Percentiles rank a stretch among this genome's conserved stretches.
phyloP scores from a whole-genome alignment of 2,888 invertebrate species.

The Harpalus rufipes region DNA sequence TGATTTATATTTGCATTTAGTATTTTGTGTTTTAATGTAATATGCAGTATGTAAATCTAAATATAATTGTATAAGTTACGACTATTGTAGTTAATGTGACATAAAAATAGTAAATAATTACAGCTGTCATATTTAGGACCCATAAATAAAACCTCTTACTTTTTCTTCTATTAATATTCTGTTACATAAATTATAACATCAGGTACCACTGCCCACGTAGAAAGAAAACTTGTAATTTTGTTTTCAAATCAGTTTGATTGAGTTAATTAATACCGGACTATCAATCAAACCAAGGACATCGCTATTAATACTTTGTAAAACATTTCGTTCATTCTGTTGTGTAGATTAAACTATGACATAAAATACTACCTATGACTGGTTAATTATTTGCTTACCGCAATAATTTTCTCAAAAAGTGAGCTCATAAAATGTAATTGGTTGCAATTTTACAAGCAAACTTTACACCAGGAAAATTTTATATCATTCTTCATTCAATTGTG shows the following conservation, averaged over 20 bases:
- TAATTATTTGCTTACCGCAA: too few relatives aligned
- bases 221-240: conserved; percentile 26
- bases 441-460: too few relatives aligned
- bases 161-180: conserved; percentile 41
- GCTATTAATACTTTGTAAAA: conserved; percentile 22
- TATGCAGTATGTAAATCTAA: background rate
- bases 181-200: conserved; percentile 45
- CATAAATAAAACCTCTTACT: conserved; percentile 34
- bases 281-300: conserved; percentile 17
- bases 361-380: background rate
- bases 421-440: too few relatives aligned
- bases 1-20: background rate
- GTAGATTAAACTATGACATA: conserved; percentile 4
- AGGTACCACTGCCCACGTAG: conserved; percentile 28
- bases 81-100: conserved; percentile 1
- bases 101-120: conserved; percentile 44
- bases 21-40: background rate
- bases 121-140: conserved; percentile 36
- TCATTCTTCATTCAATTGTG: too few relatives aligned
- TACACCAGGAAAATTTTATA: too few relatives aligned
- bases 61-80: background rate
- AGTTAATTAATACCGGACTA: conserved; percentile 16
- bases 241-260: conserved; percentile 21
- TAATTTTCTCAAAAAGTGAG: too few relatives aligned
- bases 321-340: background rate